Conservation (phyloP, 64 coral and sea anemone species). For the Astreopora myriophthalma region DNA sequence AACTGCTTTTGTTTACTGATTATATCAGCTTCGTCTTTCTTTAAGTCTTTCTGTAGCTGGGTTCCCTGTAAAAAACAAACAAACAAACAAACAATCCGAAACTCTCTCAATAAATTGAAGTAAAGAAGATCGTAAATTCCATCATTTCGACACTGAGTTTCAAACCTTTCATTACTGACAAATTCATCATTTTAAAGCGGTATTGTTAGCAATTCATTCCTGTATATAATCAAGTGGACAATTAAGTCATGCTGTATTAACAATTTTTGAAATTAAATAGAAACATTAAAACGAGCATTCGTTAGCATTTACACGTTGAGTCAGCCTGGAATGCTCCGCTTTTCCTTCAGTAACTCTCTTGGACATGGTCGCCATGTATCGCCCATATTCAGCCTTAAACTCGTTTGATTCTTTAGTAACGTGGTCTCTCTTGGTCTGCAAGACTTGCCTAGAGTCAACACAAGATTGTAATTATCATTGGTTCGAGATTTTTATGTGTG, state of each 20-base stretch:
- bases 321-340: constrained; percentile 72
- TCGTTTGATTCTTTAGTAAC: constrained; percentile 88
- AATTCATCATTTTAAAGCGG: too few relatives aligned
- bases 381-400: constrained; percentile 88
- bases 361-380: constrained; percentile 93
- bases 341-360: constrained; percentile 85
- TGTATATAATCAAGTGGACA: too few relatives aligned
- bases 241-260: too few relatives aligned
- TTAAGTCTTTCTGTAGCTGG: constrained; percentile 86
- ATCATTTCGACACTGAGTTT: too few relatives aligned
- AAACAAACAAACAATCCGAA: too few relatives aligned
- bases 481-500: too few relatives aligned
- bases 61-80: constrained; percentile 54
- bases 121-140: too few relatives aligned
- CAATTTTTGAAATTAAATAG: too few relatives aligned
- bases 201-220: too few relatives aligned
- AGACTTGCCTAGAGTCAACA: constrained; percentile 44
- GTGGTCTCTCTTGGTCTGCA: constrained; percentile 87
- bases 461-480: too few relatives aligned
- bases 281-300: background rate
- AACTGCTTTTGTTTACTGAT: constrained; percentile 89
- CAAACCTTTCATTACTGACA: too few relatives aligned
- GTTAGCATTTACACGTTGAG: constrained; percentile 72
- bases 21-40: constrained; percentile 85
- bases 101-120: too few relatives aligned